Base-by-base conservation (phyloP, 2,888 invertebrate species). In the Nemapogon koenigi region DNA sequence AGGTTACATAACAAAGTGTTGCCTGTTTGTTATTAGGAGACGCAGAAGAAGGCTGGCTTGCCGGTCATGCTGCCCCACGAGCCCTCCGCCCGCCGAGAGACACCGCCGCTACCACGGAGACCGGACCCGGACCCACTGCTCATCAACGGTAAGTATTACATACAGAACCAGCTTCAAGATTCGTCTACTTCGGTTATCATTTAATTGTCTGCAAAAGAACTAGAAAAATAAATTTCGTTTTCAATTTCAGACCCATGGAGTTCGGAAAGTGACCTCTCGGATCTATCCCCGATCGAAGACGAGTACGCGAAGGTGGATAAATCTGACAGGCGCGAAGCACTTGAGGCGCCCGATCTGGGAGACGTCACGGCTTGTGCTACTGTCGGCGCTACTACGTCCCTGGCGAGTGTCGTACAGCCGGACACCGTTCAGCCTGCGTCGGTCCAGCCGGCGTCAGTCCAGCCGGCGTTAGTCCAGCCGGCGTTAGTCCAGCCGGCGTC, bases 31-130 rank as follows among this genome's bases (percentile, higher is more conserved):
- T 35, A 46, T n/a, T 49, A 78, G 59, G 93, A 94, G 58, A 94
- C 94, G 0, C 94, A 94, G 62, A 87, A 89, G 55, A 89, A 89
- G 59, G 94, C 94, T 2, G 95, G 95, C 4, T 82, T 95, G 41
- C 91, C 91, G 0, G 87, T 90, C 40, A 85, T 86, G 59, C 69
- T 93, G 54, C 92, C 92, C 3, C 90, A 91, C 54, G 91, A 92
- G 56, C 84, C 89, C 37, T 88, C 86, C 10, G 79, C 88, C 17
- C 86, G 89, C 41, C 83, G 87, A 47, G 79, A 89, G 41, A 91
- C 91, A 2, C 91, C 91, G 16, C 90, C 90, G 50, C 81, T 90
- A 66, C 84, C 87, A 25, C 81, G 90, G 3, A 83, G 87, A 36
- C 87, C 89, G 39, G 86, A 89, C 39, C 88, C 87, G 2, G 90